Percentiles rank a stretch among this genome's conserved stretches.
phyloP scores from a whole-genome alignment of 2,113 vertebrate species.

The Sinocyclocheilus grahami region DNA sequence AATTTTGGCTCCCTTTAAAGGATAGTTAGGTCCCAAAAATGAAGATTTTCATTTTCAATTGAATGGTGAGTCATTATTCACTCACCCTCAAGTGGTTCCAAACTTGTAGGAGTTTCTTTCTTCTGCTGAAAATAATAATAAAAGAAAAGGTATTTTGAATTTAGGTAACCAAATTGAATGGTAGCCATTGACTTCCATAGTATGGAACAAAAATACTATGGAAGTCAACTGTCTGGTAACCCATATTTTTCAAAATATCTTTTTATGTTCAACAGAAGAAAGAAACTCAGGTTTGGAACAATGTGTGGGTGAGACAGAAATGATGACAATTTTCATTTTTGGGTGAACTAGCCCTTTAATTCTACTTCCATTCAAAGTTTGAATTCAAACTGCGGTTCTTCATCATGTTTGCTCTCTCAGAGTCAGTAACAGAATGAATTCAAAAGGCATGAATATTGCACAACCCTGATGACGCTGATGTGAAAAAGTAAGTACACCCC shows the following conservation, averaged over 20 bases:
- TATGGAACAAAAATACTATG: no score
- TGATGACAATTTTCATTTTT: not conserved
- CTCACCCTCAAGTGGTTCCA: not conserved
- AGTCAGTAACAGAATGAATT: not conserved
- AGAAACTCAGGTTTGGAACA: not conserved
- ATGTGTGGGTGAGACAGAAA: not conserved
- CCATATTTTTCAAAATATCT: no score
- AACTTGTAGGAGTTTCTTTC: not conserved
- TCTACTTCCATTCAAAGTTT: not conserved
- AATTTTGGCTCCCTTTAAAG: not conserved
- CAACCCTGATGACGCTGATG: not conserved
- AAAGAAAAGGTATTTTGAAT: no score
- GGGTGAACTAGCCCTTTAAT: not conserved
- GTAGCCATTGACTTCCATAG: no score
- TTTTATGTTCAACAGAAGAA: not conserved
- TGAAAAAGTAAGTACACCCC: not conserved
- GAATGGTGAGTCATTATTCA: not conserved
- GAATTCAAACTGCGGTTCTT: not conserved
- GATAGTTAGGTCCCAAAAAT: not conserved
- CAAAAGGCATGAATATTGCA: not conserved
- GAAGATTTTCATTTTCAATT: not conserved
- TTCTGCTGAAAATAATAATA: not conserved
- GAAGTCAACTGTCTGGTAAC: not conserved
- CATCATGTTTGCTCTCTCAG: not conserved
- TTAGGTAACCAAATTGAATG: no score